These are phyloP conservation scores for Apodemia hepburni DNA, from an alignment of 2,888 invertebrate genomes.

Conservation along the genomic window DNA sequence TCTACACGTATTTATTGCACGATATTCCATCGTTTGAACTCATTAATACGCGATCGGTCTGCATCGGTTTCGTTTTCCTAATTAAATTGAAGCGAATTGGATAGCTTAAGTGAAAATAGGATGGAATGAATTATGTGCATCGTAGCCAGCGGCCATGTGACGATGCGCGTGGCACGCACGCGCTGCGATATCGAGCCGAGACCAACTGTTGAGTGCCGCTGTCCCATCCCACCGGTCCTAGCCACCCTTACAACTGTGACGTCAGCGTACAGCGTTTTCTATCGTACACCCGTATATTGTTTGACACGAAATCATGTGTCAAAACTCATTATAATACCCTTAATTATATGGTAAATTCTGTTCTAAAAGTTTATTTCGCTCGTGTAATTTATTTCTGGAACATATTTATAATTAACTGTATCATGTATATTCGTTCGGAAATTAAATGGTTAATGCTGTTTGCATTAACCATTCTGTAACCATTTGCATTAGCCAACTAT, in stretches of 20 bases:
- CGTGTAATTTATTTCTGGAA: no score
- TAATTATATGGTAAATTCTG: not conserved
- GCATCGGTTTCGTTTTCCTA: conserved; percentile 42
- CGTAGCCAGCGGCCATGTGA: conserved; percentile 50
- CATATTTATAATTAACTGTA: no score
- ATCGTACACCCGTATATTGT: conserved; percentile 1
- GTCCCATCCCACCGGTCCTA: conserved; percentile 31
- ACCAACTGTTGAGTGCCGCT: conserved; percentile 71
- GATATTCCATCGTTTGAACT: conserved; percentile 40
- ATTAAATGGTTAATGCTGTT: no score
- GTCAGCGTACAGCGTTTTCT: conserved; percentile 49
- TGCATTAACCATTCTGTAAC: no score
- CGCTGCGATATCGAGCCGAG: conserved; percentile 63
- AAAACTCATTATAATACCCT: conserved; percentile 8
- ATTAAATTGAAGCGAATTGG: conserved; percentile 37
- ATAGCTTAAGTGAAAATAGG: conserved; percentile 27
- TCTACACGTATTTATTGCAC: conserved; percentile 30
- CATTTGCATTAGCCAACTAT: no score
- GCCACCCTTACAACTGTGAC: conserved; percentile 20
- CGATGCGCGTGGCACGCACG: conserved; percentile 57
- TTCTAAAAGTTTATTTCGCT: no score
- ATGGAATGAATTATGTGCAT: conserved; percentile 28
- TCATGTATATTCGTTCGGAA: no score
- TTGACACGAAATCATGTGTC: conserved; percentile 18
- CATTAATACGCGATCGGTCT: conserved; percentile 40